These are phyloP conservation scores for Mesembrinibis cayennensis DNA, from an alignment of 2,113 vertebrate genomes.

Conservation along the genomic window DNA sequence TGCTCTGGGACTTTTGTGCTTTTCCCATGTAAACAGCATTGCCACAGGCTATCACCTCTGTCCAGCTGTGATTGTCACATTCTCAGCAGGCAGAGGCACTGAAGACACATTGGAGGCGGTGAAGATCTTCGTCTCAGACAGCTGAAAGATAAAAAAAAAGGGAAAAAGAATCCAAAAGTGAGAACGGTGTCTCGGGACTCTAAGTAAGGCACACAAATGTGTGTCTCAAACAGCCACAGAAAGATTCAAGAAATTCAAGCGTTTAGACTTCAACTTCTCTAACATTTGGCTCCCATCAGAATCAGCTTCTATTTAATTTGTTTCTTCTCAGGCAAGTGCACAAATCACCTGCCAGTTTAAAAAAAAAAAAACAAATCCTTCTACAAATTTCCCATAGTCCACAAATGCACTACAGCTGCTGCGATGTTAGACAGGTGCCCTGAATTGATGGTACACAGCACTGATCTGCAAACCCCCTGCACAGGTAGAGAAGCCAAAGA, in stretches of 20 bases:
- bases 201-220: not conserved
- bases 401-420: not conserved
- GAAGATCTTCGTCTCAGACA: conserved; percentile 99
- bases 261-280: not conserved
- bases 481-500: not conserved
- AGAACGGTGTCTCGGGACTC: not conserved
- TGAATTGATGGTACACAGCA: not conserved
- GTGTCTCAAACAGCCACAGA: not conserved
- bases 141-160: conserved; percentile 68
- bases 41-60: conserved; percentile 80
- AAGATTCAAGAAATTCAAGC: not conserved
- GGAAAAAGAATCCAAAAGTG: not conserved
- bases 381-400: not conserved
- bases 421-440: not conserved
- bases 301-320: not conserved
- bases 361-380: not conserved
- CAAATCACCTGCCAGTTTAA: not conserved
- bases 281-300: not conserved
- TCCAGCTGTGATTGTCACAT: conserved; percentile 97
- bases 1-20: not conserved
- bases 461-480: not conserved
- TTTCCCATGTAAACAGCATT: not conserved
- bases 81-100: conserved; percentile 90
- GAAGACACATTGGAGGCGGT: conserved; percentile 94
- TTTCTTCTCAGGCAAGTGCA: not conserved